Percentiles rank a stretch among this genome's conserved stretches.
Conservation (phyloP, 2,113 vertebrate genomes). For the Rhipidura dahli region DNA sequence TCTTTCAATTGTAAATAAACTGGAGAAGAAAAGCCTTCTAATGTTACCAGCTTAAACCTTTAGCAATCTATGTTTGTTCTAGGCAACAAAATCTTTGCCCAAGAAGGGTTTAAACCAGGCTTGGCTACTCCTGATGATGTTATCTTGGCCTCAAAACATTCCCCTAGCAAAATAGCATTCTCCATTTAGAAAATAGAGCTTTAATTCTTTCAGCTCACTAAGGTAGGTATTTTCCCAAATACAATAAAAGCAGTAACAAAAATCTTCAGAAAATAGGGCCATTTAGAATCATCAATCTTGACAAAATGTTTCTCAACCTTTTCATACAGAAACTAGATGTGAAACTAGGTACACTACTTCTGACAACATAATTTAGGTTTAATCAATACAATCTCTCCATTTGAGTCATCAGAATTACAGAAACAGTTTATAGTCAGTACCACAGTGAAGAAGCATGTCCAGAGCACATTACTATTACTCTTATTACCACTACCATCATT, state of each 20-base stretch:
- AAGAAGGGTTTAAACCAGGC: not conserved
- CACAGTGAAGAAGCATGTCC: not conserved
- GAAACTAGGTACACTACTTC: not conserved
- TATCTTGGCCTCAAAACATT: not conserved
- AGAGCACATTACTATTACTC: not conserved
- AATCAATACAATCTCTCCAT: not conserved
- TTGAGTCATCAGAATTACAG: not conserved
- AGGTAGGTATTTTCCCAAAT: not conserved
- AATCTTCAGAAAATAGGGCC: not conserved
- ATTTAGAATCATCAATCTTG: not conserved
- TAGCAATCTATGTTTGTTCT: not conserved
- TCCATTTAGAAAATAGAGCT: not conserved
- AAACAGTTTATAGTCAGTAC: not conserved
- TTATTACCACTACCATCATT: not conserved
- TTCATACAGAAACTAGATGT: not conserved
- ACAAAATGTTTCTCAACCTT: not conserved
- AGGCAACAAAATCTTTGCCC: not conserved
- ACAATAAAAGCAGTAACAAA: not conserved
- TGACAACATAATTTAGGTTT: not conserved
- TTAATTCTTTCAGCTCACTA: not conserved
- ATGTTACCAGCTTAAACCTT: not conserved
- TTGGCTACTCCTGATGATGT: not conserved
- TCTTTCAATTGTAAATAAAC: conserved; percentile 2
- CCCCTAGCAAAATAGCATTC: not conserved
- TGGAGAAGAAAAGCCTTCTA: not conserved